Base-by-base conservation (phyloP, 2,888 invertebrate species). In the Pegoplata infirma region DNA sequence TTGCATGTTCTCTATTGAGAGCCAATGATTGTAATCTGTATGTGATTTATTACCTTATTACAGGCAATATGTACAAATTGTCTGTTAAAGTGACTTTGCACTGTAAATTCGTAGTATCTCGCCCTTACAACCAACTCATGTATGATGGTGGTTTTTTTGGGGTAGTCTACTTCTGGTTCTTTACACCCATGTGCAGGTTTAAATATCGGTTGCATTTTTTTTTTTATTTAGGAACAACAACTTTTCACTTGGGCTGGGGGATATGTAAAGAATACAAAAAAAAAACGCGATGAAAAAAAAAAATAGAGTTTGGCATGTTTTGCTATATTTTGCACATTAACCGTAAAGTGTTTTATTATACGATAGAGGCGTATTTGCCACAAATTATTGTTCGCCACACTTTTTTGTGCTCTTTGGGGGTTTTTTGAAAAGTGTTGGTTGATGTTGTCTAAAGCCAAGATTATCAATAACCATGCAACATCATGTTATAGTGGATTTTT, bases 41-140 rank as follows among this genome's bases (percentile, higher is more conserved):
- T 46, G 68, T 79, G 81, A 81, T 76, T 81, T 76, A 81, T 81
- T 66, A 72, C 76, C 71, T 80, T 80, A 80, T 80, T 77, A 72
- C 72, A 78, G 80, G 73, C 75, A 72, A 75, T 58, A 77, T 68
- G 58, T 64, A 77, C 68, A 77, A 73, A 77, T 77, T 77, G 77
- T 73, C 56, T 51, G 61, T 55, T 44, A 68, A 73, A 77, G 49
- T 73, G 72, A 73, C 67, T 72, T 8, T 5, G 14, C 44, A 14
- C 6, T 28, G 44, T 0, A 12, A 23, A 16, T 14, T 16, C 16
- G 28, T 19, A 46, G 19, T n/a, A n/a, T n/a, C n/a, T n/a, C n/a
- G n/a, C n/a, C n/a, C n/a, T n/a, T n/a, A n/a, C n/a, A n/a, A n/a
- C n/a, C 32, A 19, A 7, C 16, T n/a, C n/a, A n/a, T 32, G 46